Conservation (phyloP, 2,888 invertebrate species). For the Hyposoter dolosus region DNA sequence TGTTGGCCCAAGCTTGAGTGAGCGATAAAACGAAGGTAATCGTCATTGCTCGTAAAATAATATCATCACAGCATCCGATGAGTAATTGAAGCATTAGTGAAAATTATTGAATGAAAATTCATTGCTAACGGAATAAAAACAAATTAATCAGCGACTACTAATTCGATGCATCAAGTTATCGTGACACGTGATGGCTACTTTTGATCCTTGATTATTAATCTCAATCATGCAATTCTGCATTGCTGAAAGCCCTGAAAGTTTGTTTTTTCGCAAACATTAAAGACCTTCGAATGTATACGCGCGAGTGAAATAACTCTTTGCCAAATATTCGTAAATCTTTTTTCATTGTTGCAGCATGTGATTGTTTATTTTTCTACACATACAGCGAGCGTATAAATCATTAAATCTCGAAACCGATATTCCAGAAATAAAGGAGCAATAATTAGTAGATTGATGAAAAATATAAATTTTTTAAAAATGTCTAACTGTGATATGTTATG, state of each 20-base stretch:
- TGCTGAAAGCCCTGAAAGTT: not conserved
- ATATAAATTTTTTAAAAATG: not conserved
- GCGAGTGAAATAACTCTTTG: conserved; percentile 2
- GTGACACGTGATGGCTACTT: not conserved
- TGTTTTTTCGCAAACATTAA: conserved; percentile 10
- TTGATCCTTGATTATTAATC: conserved; percentile 6
- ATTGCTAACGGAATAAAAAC: not conserved
- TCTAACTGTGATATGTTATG: not conserved
- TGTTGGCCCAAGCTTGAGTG: not conserved
- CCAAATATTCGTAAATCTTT: conserved; percentile 21
- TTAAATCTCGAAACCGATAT: not conserved
- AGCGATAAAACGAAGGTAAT: not conserved
- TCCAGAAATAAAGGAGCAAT: not conserved
- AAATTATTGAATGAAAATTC: not conserved
- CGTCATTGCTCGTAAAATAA: not conserved
- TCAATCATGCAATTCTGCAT: conserved; percentile 10
- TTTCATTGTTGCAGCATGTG: conserved; percentile 6
- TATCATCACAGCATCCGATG: not conserved
- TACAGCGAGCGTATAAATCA: not conserved
- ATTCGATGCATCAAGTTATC: not conserved
- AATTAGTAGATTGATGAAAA: not conserved
- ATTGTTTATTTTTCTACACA: not conserved
- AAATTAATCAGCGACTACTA: not conserved
- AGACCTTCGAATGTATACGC: not conserved
- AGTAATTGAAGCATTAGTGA: not conserved